These are phyloP conservation scores for Tokudaia muenninki DNA, from an alignment of 2,797 vertebrate species.

Conservation along the genomic window DNA sequence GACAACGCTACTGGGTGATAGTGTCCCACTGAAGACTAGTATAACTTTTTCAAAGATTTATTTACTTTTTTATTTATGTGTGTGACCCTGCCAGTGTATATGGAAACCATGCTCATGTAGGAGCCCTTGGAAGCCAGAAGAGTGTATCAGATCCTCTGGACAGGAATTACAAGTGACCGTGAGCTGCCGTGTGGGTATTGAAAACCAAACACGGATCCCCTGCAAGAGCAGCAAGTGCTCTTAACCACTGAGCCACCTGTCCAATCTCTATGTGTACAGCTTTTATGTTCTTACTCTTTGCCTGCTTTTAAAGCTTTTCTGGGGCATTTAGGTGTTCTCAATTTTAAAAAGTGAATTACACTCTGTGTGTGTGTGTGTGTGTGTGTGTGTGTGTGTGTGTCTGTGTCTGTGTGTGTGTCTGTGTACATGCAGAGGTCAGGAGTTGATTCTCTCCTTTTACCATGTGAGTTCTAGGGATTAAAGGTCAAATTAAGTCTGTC, in stretches of 20 bases:
- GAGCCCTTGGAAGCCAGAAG: background rate
- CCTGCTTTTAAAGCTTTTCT: conserved; percentile 22
- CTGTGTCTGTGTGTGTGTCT: background rate
- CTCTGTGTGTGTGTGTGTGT: no score
- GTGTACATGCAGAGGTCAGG: background rate
- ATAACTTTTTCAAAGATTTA: background rate
- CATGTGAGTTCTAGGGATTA: background rate
- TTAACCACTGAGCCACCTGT: background rate
- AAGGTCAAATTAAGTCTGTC: background rate
- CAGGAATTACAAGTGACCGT: background rate
- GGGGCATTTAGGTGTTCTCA: background rate
- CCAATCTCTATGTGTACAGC: background rate
- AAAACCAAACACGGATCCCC: background rate
- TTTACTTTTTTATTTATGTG: background rate
- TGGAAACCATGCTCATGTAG: background rate
- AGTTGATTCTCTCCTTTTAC: background rate
- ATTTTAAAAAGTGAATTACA: background rate
- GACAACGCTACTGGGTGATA: background rate
- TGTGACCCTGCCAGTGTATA: background rate
- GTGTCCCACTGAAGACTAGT: background rate
- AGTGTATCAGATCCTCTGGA: background rate
- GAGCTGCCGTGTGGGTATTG: background rate
- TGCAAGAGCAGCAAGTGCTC: background rate
- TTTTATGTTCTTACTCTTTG: background rate
- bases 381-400: no score